Base-by-base conservation (phyloP, 2,113 vertebrate species). In the Phaetusa simplex region DNA sequence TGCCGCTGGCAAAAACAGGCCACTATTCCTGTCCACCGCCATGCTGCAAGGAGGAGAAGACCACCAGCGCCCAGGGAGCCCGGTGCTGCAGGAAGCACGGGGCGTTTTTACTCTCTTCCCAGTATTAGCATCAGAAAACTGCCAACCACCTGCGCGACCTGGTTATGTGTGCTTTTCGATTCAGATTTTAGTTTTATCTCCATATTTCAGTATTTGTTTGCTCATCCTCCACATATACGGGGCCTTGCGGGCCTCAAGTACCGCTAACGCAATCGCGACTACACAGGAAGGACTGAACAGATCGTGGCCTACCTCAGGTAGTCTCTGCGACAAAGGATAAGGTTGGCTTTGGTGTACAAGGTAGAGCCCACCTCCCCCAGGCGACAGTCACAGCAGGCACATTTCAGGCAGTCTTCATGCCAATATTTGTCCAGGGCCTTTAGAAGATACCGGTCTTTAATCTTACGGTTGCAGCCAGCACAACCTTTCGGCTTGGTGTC, bases 401-500 rank as follows among this genome's bases (percentile, higher is more conserved):
- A 99, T 97, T 99, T 99, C 96, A 99, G 98, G 96, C 99, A 99
- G 98, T 99, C 99, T 79, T 99, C 99, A 98, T 99, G 99, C 99
- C 99, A 99, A 96, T 99, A 99, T 97, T 99, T 99, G 98, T 99
- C 99, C 97, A 99, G 98, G 94, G 99, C 99, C 98, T 99, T 99
- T 90, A 99, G 99, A 92, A 99, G 99, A 98, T 99, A 99, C 76
- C 99, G 98, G 98, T 99, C 99, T 98, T 99, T 99, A 98, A 99
- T 99, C 98, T 99, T 99, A 97, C 99, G 99, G 99, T 99, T 99
- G 99, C 99, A 99, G 99, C 99, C 99, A 99, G 99, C 99, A 99
- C 99, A 99, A 99, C 99, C 99, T 98, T 99, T 99, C 97, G 99
- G 99, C 99, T 99, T 99, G 98, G 99, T 99, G 99, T 99, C 99